Evolutionary conservation across 2,888 invertebrate species (phyloP), one percentile per base, ranked within the genome.

Genomic region (Anticlea derivata): DNA sequence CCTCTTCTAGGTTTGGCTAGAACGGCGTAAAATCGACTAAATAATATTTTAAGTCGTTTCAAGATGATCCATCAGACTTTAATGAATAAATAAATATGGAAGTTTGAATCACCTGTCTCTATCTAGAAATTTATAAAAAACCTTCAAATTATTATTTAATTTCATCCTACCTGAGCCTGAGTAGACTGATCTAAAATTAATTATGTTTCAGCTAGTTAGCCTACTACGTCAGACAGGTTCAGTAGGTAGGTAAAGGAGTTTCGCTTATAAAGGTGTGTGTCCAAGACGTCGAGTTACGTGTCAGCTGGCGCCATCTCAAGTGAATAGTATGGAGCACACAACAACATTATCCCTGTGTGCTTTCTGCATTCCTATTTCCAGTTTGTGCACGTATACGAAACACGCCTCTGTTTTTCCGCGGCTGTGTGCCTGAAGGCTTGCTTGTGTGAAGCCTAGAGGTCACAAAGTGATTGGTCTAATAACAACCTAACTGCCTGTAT

Each of bases 371-470:
- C 58, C 46, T 65, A 83, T 70, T 60, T 60, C 63, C 66, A 70
- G 62, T 75, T 53, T 51, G 68, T 82, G 82, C 65, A 79, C 58
- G 68, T 73, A 81, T 60, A 75, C 51, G 79, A 80, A n/a, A 83
- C 86, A 86, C 83, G 74, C 87, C 86, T 74, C 80, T 63, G 63
- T 53, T 56, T 72, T 49, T 43, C 22, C 17, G 37, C 58, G 64
- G 65, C 66, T 76, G 77, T 69, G 79, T 67, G 66, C 53, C 52
- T 53, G 66, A 58, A 64, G 61, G 66, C 65, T 73, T 73, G 73
- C 61, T 64, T 70, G 79, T 83, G 75, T 84, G 71, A 50, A 54
- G 58, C 63, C 69, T 77, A 80, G 85, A 87, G 87, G 86, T 80
- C 86, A 74, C 70, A 66, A 71, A 80, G 79, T 78, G 79, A 80